Evolutionary conservation across 2,113 vertebrate genomes (phyloP).

Genomic region (Pangasianodon gigas): DNA sequence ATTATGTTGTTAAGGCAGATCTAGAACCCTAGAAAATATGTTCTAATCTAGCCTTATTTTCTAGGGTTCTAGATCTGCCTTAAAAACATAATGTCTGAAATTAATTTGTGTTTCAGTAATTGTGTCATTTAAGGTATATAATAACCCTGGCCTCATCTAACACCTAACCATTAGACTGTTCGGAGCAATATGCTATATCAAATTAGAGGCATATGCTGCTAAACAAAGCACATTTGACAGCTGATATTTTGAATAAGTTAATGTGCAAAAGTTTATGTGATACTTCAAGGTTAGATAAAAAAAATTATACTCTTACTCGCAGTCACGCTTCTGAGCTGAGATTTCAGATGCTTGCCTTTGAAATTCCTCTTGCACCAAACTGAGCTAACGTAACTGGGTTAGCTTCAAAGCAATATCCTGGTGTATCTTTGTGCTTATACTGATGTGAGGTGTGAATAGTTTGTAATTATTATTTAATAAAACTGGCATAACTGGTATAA

Average conservation of each 20-base stretch:
- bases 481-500: neutral
- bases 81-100: neutral
- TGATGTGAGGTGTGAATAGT: neutral
- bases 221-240: neutral
- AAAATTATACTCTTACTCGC: neutral
- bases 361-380: neutral
- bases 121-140: neutral
- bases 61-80: neutral
- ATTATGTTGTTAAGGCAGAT: neutral
- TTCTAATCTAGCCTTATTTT: too few relatives aligned
- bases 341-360: neutral
- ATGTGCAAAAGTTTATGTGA: neutral
- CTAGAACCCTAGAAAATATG: neutral
- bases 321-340: neutral
- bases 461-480: constrained; percentile 16
- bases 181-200: neutral
- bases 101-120: neutral
- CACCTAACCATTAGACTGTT: neutral
- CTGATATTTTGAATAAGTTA: neutral
- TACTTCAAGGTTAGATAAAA: neutral
- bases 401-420: neutral
- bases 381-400: neutral
- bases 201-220: neutral
- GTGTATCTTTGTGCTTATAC: neutral
- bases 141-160: neutral